phyloP scores from a whole-genome alignment of 2,113 vertebrate species.

The Catharus bicknelli region DNA sequence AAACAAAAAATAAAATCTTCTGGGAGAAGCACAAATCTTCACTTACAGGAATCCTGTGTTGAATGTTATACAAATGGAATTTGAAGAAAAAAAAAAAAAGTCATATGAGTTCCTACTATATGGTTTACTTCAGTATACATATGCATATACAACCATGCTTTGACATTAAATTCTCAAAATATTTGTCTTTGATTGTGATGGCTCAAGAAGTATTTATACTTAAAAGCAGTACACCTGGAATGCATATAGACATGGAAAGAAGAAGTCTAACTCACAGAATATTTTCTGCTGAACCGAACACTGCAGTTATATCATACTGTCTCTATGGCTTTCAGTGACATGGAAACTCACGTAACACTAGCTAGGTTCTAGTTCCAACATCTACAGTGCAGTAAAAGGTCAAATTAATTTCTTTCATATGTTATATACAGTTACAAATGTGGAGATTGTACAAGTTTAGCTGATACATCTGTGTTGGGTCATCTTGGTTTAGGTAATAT shows the following conservation, averaged over 20 bases:
- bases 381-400: background rate
- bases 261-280: background rate
- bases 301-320: background rate
- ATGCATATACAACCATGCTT: background rate
- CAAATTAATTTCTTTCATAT: background rate
- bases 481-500: background rate
- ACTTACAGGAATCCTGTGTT: background rate
- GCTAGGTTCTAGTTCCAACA: background rate
- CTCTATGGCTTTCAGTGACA: background rate
- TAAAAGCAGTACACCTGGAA: background rate
- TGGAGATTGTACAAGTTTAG: background rate
- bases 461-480: background rate
- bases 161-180: background rate
- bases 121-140: background rate
- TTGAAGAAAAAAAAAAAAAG: background rate
- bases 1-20: background rate
- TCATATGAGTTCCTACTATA: background rate
- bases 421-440: background rate
- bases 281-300: background rate
- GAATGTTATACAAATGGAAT: constrained; percentile 1
- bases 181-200: background rate
- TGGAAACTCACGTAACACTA: background rate
- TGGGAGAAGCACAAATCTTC: background rate
- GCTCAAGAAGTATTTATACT: background rate
- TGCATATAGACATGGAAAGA: background rate